These are phyloP conservation scores for Crossaster papposus DNA, from an alignment of 53 echinoderm and acorn worm genomes.

Conservation along the genomic window DNA sequence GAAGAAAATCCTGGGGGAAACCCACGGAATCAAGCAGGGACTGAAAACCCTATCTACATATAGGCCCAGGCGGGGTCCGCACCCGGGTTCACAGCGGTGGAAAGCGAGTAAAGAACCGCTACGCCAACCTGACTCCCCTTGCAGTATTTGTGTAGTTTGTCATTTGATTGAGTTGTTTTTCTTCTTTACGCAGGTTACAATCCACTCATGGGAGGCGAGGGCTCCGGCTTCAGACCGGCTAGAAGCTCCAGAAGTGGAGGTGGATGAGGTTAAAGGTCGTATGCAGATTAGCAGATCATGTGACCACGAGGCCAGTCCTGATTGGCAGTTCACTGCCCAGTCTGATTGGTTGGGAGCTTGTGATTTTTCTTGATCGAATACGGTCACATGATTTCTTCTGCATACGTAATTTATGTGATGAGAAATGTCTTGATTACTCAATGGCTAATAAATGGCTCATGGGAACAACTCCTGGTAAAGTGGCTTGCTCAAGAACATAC, in stretches of 20 bases:
- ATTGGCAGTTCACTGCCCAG: background rate
- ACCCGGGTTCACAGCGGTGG: too few relatives aligned
- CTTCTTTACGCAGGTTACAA: constrained; percentile 73
- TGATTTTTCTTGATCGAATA: background rate
- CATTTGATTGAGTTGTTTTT: background rate
- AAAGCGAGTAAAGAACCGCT: too few relatives aligned
- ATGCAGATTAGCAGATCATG: constrained; percentile 21
- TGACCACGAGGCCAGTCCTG: constrained; percentile 3
- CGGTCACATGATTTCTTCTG: constrained; percentile 27
- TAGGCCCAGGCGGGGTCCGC: too few relatives aligned
- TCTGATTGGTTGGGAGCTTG: background rate
- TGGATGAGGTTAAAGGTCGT: constrained; percentile 90
- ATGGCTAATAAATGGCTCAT: background rate
- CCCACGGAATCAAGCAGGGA: too few relatives aligned
- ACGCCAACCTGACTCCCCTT: too few relatives aligned
- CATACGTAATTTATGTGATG: background rate
- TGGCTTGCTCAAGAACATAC: background rate
- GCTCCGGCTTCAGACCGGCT: constrained; percentile 70
- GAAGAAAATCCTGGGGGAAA: too few relatives aligned
- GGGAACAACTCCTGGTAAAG: background rate
- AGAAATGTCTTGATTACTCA: constrained; percentile 1
- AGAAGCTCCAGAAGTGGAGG: constrained; percentile 57
- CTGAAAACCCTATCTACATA: too few relatives aligned
- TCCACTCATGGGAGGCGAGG: constrained; percentile 73
- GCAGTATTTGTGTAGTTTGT: too few relatives aligned